Conservation (phyloP, 2,797 vertebrate genomes). For the Podarcis siculus region DNA sequence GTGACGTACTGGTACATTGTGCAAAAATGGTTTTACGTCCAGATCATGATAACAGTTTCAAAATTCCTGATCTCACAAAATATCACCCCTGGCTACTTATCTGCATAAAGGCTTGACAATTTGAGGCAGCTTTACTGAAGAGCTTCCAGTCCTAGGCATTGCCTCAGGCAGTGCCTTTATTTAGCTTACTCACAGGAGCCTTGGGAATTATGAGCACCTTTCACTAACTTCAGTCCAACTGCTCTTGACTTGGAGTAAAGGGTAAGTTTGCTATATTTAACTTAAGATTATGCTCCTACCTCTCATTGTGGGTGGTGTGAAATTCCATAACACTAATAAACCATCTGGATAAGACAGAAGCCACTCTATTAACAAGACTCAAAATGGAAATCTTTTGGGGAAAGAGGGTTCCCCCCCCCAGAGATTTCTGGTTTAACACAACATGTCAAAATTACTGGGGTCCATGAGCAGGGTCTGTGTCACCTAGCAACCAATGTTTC, state of each 20-base stretch:
- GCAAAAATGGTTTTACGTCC: no score
- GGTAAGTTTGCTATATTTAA: background rate
- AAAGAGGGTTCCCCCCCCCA: background rate
- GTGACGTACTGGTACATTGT: no score
- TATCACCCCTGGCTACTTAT: background rate
- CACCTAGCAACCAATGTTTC: constrained; percentile 24
- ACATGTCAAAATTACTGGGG: background rate
- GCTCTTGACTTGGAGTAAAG: background rate
- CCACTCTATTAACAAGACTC: background rate
- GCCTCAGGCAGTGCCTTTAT: background rate
- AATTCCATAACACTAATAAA: background rate
- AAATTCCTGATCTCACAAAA: no score
- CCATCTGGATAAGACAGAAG: background rate
- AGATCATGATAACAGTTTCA: no score
- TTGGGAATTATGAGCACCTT: background rate
- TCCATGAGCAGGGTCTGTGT: background rate
- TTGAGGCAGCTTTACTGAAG: background rate
- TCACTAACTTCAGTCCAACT: background rate
- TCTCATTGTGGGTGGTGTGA: background rate
- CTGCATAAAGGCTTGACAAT: background rate
- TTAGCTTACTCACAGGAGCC: no score
- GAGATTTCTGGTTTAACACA: background rate
- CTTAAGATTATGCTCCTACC: background rate
- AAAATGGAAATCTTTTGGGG: background rate
- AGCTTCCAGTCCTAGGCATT: background rate